Evolutionary conservation across 2,888 invertebrate genomes (phyloP).

Genomic region (Anarsia innoxiella): DNA sequence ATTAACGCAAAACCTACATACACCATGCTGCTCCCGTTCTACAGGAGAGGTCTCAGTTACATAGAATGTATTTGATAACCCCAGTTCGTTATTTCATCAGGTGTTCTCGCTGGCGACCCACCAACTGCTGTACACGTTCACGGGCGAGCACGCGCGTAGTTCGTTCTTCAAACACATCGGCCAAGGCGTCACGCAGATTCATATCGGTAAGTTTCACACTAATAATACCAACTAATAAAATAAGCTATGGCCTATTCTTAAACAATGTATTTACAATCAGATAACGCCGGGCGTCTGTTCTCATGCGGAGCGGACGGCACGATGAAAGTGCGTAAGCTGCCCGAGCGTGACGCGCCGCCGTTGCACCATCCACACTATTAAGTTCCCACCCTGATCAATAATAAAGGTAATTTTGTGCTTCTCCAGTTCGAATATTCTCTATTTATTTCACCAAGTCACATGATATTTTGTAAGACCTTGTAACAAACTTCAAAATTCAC

Average conservation of each 20-base stretch:
- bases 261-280: constrained; percentile 58
- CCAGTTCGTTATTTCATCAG: constrained; percentile 65
- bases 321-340: constrained; percentile 96
- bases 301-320: constrained; percentile 99
- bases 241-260: neutral
- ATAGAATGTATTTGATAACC: too few species aligned
- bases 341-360: constrained; percentile 79
- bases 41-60: too few species aligned
- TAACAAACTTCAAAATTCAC: too few species aligned
- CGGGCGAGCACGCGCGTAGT: constrained; percentile 95
- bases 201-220: constrained; percentile 72
- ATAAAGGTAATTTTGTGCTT: too few species aligned
- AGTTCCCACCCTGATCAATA: too few species aligned
- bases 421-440: too few species aligned
- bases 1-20: too few species aligned
- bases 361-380: constrained; percentile 51
- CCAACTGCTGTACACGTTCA: constrained; percentile 89
- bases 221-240: too few species aligned
- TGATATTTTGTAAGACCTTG: too few species aligned
- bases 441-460: too few species aligned
- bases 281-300: constrained; percentile 91
- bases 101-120: constrained; percentile 95
- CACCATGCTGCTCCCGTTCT: too few species aligned
- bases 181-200: constrained; percentile 96
- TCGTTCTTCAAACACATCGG: constrained; percentile 98